A percentile compares a stretch with the other conserved stretches of the same genome.
These are phyloP conservation scores for Peromyscus eremicus DNA, from an alignment of 2,797 vertebrate genomes.

Conservation along the genomic window DNA sequence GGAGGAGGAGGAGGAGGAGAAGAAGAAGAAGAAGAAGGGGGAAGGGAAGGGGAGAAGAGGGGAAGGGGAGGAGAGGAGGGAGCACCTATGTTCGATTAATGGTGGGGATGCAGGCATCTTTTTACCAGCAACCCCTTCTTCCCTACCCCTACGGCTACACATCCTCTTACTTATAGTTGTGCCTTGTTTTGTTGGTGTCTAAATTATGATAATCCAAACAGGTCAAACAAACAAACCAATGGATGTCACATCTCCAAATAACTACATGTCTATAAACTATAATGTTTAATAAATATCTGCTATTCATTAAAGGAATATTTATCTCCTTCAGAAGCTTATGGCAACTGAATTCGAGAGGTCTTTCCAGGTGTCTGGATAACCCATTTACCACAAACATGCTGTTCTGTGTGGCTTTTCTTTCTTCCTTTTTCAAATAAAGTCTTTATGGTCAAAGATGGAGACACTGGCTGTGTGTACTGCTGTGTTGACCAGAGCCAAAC, in stretches of 20 bases:
- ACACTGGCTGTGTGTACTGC: not conserved
- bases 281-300: conserved; percentile 30
- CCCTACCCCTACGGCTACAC: no score
- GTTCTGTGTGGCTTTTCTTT: not conserved
- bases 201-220: conserved; percentile 56
- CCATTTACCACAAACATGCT: not conserved
- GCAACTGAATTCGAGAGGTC: not conserved
- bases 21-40: no score
- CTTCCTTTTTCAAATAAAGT: conserved; percentile 24
- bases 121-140: not conserved
- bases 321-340: not conserved
- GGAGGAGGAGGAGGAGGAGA: no score
- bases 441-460: conserved; percentile 51
- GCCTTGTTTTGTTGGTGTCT: not conserved
- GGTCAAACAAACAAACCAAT: conserved; percentile 34
- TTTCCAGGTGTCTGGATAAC: not conserved
- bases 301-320: conserved; percentile 36
- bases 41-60: rapidly evolving
- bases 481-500: not conserved
- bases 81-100: not conserved
- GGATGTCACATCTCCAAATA: not conserved
- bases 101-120: not conserved
- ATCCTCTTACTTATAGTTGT: not conserved
- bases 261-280: conserved; percentile 12
- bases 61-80: not conserved